These are phyloP conservation scores for Zosterops hypoxanthus DNA, from an alignment of 2,113 vertebrate species.

Conservation along the genomic window DNA sequence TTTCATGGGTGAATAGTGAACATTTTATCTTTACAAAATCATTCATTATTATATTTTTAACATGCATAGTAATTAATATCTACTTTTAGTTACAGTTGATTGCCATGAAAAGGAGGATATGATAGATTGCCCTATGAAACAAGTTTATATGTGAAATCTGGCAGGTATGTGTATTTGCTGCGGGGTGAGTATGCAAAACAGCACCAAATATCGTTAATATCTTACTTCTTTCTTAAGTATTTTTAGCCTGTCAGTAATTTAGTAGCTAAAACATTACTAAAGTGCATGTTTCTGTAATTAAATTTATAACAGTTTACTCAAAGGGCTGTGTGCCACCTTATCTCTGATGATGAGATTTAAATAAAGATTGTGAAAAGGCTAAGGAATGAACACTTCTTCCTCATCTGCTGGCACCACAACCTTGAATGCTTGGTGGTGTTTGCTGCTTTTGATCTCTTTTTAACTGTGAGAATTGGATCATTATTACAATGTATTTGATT, in stretches of 20 bases:
- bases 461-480: not conserved
- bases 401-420: not conserved
- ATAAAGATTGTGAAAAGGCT: not conserved
- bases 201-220: not conserved
- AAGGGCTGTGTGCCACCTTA: not conserved
- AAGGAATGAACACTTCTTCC: not conserved
- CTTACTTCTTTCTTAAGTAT: not conserved
- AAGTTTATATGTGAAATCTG: slow-evolving; percentile 76
- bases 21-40: not conserved
- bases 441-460: not conserved
- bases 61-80: not conserved
- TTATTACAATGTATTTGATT: not conserved
- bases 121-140: slow-evolving; percentile 75
- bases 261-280: not conserved
- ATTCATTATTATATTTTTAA: not conserved
- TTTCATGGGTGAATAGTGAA: not conserved
- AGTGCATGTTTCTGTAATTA: not conserved
- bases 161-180: slow-evolving; percentile 61
- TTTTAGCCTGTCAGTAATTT: not conserved
- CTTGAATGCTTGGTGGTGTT: not conserved
- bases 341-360: not conserved
- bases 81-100: slow-evolving; percentile 67
- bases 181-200: not conserved
- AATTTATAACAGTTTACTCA: not conserved
- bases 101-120: slow-evolving; percentile 78